These are phyloP conservation scores for Aquatica leii DNA, from an alignment of 2,888 invertebrate genomes.

Conservation along the genomic window DNA sequence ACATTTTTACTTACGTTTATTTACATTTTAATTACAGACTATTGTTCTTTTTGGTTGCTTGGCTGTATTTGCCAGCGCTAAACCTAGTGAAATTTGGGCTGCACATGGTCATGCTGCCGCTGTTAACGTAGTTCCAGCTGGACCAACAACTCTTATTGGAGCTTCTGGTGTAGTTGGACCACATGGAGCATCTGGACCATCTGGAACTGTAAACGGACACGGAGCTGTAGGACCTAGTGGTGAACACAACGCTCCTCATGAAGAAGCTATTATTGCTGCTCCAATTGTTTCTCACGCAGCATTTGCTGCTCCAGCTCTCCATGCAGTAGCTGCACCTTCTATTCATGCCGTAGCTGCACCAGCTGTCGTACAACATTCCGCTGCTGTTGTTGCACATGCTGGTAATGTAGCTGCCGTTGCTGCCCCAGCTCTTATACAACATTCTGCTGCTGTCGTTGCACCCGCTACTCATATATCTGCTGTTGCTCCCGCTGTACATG, in stretches of 20 bases:
- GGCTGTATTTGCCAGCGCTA: conserved; percentile 41
- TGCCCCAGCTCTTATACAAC: too few relatives aligned
- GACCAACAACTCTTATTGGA: conserved; percentile 19
- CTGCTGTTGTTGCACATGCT: conserved; percentile 17
- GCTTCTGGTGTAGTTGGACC: conserved; percentile 29
- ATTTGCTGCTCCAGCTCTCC: neutral
- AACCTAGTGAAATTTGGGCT: conserved; percentile 31
- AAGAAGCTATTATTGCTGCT: conserved; percentile 23
- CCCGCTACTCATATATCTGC: too few relatives aligned
- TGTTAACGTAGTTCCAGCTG: conserved; percentile 13
- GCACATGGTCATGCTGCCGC: conserved; percentile 15
- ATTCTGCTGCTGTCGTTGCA: too few relatives aligned
- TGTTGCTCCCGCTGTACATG: too few relatives aligned
- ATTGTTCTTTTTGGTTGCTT: conserved; percentile 41
- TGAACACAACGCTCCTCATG: conserved; percentile 23
- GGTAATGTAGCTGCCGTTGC: neutral
- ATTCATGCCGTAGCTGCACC: neutral
- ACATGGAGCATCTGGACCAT: conserved; percentile 26
- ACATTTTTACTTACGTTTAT: too few relatives aligned
- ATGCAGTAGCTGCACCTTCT: neutral
- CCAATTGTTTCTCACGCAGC: neutral
- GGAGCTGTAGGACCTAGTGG: conserved; percentile 32
- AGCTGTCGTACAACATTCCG: too few relatives aligned
- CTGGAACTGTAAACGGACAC: conserved; percentile 31
- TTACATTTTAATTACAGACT: conserved; percentile 36